These are phyloP conservation scores for Serrognathus titanus DNA, from an alignment of 2,888 invertebrate genomes.

Conservation along the genomic window DNA sequence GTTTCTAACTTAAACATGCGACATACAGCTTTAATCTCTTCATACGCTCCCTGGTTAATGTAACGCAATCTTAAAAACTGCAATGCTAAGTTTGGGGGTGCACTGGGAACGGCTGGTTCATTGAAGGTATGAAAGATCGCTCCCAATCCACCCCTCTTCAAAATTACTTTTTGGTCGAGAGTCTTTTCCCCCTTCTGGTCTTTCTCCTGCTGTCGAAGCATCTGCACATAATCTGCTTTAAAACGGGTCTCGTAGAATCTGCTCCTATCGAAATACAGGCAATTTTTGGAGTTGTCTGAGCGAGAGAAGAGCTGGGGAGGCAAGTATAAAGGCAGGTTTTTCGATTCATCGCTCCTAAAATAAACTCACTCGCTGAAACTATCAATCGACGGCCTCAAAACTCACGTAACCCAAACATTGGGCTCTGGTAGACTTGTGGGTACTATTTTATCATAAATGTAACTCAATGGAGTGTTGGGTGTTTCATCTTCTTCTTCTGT, in stretches of 20 bases:
- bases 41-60: slow-evolving; percentile 21
- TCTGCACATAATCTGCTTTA: slow-evolving; percentile 27
- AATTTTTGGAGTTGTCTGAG: slow-evolving; percentile 56
- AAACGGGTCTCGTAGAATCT: slow-evolving; percentile 29
- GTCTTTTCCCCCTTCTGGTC: slow-evolving; percentile 18
- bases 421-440: slow-evolving; percentile 53
- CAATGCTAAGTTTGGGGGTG: slow-evolving; percentile 57
- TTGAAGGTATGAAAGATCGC: slow-evolving; percentile 23
- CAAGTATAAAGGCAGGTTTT: slow-evolving; percentile 59
- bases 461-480: slow-evolving; percentile 51
- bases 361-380: background rate
- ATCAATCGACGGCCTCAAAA: background rate
- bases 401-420: slow-evolving; percentile 58
- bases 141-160: slow-evolving; percentile 27
- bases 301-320: slow-evolving; percentile 78
- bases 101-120: slow-evolving; percentile 57
- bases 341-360: slow-evolving; percentile 23
- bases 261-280: slow-evolving; percentile 32
- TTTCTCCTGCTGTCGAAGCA: slow-evolving; percentile 24
- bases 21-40: slow-evolving; percentile 31
- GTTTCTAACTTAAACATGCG: background rate
- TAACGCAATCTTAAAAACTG: slow-evolving; percentile 41
- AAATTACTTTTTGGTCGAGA: slow-evolving; percentile 41
- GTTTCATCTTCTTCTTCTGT: slow-evolving; percentile 41
- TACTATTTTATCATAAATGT: slow-evolving; percentile 61